Evolutionary conservation across 2,113 vertebrate species (phyloP), one percentile per base, ranked within the genome.

Genomic region (Pygoscelis adeliae): DNA sequence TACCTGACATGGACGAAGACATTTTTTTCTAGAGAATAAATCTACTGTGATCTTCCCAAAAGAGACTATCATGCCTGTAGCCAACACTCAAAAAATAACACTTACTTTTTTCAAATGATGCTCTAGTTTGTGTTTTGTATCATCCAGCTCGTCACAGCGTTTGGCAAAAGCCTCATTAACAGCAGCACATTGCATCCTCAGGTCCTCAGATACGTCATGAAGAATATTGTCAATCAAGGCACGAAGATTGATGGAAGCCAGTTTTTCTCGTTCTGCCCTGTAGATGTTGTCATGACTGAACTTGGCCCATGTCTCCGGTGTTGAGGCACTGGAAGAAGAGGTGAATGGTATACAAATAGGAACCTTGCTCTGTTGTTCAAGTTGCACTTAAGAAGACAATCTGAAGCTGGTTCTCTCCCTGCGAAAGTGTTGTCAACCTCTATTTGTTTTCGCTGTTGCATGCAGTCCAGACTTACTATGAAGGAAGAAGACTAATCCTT

Each of bases 251-350:
- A 67, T 66, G 2, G 98, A 99, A 8, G 98, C 98, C 94, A 97
- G 25, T 13, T 98, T 98, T 79, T 99, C 99, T 49, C 96, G 97
- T 47, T 98, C 89, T 0, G 99, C 99, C 23, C 93, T 97, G 9
- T 84, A 88, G 79, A 99, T 97, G 97, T 98, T 99, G 89, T 98
- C 98, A 13, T 98, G 98, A 7, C 98, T 99, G 93, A 99, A 99
- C 91, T 97, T 98, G 62, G 97, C 96, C 99, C 99, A 99, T 0
- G 98, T 96, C 34, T 98, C 97, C 0, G 91, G 97, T 5, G 98
- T 98, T 56, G 98, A 99, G 86, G 98, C 96, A 25, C 99, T 99
- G 95, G 8, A 62, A 71, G 65, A 7, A 13, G 15, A 30, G 15
- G 22, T 25, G 27, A 25, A 17, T 1, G 38, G 49, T 15, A 23